Evolutionary conservation across 1,140 invertebrate genomes (phyloP), one percentile per base, ranked within the genome.

Genomic region (Octopus bimaculoides): DNA sequence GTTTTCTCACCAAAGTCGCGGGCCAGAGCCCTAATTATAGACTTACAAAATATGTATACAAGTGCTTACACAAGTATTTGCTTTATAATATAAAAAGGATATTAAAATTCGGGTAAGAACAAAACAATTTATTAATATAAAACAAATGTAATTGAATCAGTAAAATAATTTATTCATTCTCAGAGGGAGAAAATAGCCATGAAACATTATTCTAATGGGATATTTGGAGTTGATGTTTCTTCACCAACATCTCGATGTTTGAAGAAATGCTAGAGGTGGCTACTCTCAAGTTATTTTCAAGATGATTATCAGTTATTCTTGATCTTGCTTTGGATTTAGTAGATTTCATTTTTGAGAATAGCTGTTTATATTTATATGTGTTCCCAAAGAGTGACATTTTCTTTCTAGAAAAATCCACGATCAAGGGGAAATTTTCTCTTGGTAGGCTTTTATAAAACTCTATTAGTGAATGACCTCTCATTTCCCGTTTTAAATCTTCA

Each of bases 331-430:
- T 66, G n/a, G n/a, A n/a, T n/a, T n/a, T n/a, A n/a, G n/a, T n/a
- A n/a, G n/a, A n/a, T n/a, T n/a, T n/a, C n/a, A n/a, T 66, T 66
- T n/a, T 66, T 66, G 61, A 66, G n/a, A 66, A 66, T 66, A 66
- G 61, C 61, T 66, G 61, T n/a, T 66, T n/a, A 66, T 66, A 10
- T 66, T 10, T 66, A n/a, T n/a, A n/a, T n/a, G n/a, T n/a, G n/a
- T n/a, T n/a, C n/a, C n/a, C n/a, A n/a, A n/a, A n/a, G n/a, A n/a
- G n/a, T n/a, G n/a, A n/a, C n/a, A n/a, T n/a, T n/a, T n/a, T n/a
- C n/a, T n/a, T n/a, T n/a, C n/a, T n/a, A n/a, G n/a, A n/a, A 66
- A 66, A 66, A n/a, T 9, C 61, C n/a, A 66, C 61, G 9, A 66
- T 10, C 9, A 9, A 66, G 61, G 9, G 61, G n/a, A 66, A 66